Evolutionary conservation across 2,888 invertebrate species (phyloP), one percentile per base, ranked within the genome.

Genomic region (Phortica okadai): DNA sequence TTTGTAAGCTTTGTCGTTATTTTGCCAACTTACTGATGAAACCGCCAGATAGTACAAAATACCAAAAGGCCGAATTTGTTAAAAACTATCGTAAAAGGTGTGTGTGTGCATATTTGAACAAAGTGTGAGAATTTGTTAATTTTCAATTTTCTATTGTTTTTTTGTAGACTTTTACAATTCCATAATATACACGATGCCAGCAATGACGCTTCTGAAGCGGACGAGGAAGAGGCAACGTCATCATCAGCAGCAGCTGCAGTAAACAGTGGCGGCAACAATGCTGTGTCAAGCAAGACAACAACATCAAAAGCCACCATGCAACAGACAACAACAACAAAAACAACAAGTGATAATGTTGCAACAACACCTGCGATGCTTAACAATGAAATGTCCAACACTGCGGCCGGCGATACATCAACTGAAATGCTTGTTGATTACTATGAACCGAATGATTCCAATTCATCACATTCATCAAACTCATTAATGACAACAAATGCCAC

Each of bases 1-100:
- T 97, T 64, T 97, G 97, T 92, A 97, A 96, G 92, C 91, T 95
- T 41, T 97, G 97, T 86, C 94, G 95, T 76, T 95, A 95, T 90
- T 97, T 95, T 91, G 95, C 95, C 83, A 94, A 95, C 78, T 90
- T 96, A 74, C 92, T 95, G 77, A 93, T 95, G 84, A 95, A 95
- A 78, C 94, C 93, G 2, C 93, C 93, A 0, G 93, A 93, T 78
- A 87, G 87, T 87, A 89, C 89, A 69, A 93, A 88, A 88, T 91
- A 85, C 81, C 92, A 92, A 84, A 91, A 91, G 76, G 86, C 89
- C 0, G 90, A 90, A 69, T 92, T 92, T 67, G 90, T 91, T 33
- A 90, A 90, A 81, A 94, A 93, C 85, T 95, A 95, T 86, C 93
- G 93, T 74, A 94, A 93, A 89, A 93, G 94, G 95, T 95, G 86